Percentiles rank a stretch among this genome's conserved stretches.
Evolutionary conservation across 2,888 invertebrate species (phyloP).

Genomic region (Coelinius sp.): DNA sequence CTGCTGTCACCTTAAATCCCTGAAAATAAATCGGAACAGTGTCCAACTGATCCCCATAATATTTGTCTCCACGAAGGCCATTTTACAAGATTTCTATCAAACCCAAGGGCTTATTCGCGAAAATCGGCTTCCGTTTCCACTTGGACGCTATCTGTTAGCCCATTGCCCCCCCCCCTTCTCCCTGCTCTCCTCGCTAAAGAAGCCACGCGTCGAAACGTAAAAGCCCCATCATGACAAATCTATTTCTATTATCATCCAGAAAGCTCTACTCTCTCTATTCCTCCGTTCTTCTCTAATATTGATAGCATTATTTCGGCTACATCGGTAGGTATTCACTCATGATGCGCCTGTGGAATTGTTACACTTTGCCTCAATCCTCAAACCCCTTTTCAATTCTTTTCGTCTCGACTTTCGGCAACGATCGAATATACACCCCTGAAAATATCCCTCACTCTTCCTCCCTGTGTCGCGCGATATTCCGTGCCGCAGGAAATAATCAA

Average conservation of each 20-base stretch:
- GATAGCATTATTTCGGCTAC: slow-evolving; percentile 62
- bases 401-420: slow-evolving; percentile 19
- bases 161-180: background rate
- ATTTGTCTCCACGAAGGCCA: slow-evolving; percentile 63
- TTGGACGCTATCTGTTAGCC: slow-evolving; percentile 30
- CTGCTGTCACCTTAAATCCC: slow-evolving; percentile 39
- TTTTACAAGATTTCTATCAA: slow-evolving; percentile 67
- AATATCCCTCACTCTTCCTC: background rate
- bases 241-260: slow-evolving; percentile 58
- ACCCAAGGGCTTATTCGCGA: slow-evolving; percentile 51
- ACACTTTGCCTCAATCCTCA: slow-evolving; percentile 36
- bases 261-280: slow-evolving; percentile 32
- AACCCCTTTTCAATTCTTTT: background rate
- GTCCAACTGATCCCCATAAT: slow-evolving; percentile 59
- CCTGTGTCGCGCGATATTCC: slow-evolving; percentile 26
- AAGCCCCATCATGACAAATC: slow-evolving; percentile 58
- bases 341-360: slow-evolving; percentile 24
- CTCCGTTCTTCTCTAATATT: slow-evolving; percentile 51
- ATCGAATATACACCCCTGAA: slow-evolving; percentile 15
- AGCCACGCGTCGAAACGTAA: slow-evolving; percentile 52
- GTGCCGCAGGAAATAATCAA: slow-evolving; percentile 40
- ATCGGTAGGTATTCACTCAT: slow-evolving; percentile 31
- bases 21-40: slow-evolving; percentile 56
- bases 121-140: slow-evolving; percentile 24
- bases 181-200: slow-evolving; percentile 28